These are phyloP conservation scores for Dendrolimus pini DNA, from an alignment of 2,888 invertebrate genomes.

Conservation along the genomic window DNA sequence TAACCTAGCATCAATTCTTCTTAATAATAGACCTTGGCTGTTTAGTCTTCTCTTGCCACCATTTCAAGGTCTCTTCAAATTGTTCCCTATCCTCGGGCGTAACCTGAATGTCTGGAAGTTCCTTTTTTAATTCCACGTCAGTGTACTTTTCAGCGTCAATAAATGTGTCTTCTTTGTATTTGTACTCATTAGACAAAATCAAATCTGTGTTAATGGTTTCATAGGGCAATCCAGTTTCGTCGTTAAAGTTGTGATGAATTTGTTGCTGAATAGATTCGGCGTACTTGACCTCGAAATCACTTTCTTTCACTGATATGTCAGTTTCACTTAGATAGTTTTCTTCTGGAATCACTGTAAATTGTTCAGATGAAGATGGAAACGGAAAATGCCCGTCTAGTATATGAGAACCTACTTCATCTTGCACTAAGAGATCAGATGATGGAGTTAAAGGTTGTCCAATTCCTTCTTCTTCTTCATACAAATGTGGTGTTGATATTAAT, in stretches of 20 bases:
- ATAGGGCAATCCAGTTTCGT: slow-evolving; percentile 35
- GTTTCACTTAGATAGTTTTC: slow-evolving; percentile 56
- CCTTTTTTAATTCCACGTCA: slow-evolving; percentile 65
- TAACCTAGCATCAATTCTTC: slow-evolving; percentile 14
- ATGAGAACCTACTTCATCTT: slow-evolving; percentile 68
- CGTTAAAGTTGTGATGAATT: slow-evolving; percentile 37
- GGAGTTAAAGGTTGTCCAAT: slow-evolving; percentile 71
- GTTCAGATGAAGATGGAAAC: slow-evolving; percentile 66
- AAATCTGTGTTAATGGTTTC: slow-evolving; percentile 49
- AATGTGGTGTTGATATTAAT: slow-evolving; percentile 72
- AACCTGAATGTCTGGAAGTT: slow-evolving; percentile 66
- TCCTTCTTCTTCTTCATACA: slow-evolving; percentile 80
- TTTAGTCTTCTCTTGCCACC: slow-evolving; percentile 72
- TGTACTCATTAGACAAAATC: slow-evolving; percentile 45
- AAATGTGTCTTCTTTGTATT: slow-evolving; percentile 53
- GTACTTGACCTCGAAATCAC: slow-evolving; percentile 67
- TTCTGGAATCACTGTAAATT: slow-evolving; percentile 72
- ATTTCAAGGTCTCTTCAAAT: slow-evolving; percentile 68
- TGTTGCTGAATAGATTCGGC: slow-evolving; percentile 57
- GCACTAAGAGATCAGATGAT: slow-evolving; percentile 61
- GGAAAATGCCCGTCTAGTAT: slow-evolving; percentile 69
- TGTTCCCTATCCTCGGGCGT: slow-evolving; percentile 66
- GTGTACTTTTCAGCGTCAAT: slow-evolving; percentile 58
- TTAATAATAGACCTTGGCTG: slow-evolving; percentile 38
- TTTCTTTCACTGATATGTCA: slow-evolving; percentile 53